phyloP scores from a whole-genome alignment of 2,797 vertebrate species.

The Morelia viridis region DNA sequence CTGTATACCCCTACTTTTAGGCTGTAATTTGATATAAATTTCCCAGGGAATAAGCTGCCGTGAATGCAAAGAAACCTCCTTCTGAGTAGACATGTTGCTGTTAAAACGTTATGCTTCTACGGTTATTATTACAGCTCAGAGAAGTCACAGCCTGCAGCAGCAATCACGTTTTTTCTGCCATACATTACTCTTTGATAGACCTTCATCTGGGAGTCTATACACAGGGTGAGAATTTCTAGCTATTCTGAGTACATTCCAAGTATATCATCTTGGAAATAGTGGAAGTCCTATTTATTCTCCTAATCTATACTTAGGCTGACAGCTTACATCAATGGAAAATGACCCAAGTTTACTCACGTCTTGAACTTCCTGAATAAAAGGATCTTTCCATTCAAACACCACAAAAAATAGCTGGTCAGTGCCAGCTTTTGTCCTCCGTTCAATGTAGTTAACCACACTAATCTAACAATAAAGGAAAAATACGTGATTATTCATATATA shows the following conservation, averaged over 20 bases:
- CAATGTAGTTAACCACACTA: conserved; percentile 92
- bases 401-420: conserved; percentile 89
- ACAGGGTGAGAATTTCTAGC: neutral
- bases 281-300: neutral
- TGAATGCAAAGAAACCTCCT: neutral
- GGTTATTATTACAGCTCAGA: neutral
- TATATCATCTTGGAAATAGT: neutral
- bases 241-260: neutral
- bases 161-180: neutral
- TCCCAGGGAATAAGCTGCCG: neutral
- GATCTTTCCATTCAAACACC: conserved; percentile 96
- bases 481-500: rapidly evolving
- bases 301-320: neutral
- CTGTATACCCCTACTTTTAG: neutral
- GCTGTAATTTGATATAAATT: neutral
- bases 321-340: neutral
- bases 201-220: neutral
- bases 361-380: conserved; percentile 91
- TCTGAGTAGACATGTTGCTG: neutral
- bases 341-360: conserved; percentile 78
- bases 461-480: conserved; percentile 74
- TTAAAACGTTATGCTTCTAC: neutral
- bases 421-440: conserved; percentile 76
- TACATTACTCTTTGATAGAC: neutral
- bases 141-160: neutral